Percentiles rank a stretch among this genome's conserved stretches.
Conservation (phyloP, 2,888 invertebrate genomes). For the Scrobipalpa costella region DNA sequence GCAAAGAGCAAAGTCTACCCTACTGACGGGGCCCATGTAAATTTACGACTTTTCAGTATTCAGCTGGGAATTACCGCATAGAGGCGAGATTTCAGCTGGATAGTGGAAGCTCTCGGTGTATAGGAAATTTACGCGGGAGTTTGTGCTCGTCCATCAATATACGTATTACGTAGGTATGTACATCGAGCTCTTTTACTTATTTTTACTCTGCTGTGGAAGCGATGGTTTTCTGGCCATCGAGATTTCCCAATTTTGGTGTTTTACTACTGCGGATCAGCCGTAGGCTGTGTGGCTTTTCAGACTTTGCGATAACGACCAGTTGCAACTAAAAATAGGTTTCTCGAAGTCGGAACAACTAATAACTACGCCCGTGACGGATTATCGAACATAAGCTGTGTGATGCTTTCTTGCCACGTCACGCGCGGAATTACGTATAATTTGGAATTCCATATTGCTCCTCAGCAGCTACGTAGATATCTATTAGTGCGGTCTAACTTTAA, state of each 20-base stretch:
- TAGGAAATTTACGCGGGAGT: constrained; percentile 53
- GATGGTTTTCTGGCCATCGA: constrained; percentile 25
- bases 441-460: too few species aligned
- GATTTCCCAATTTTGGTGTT: constrained; percentile 30
- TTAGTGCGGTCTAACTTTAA: too few species aligned
- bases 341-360: too few species aligned
- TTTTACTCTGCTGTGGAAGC: constrained; percentile 26
- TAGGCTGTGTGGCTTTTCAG: too few species aligned
- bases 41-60: constrained; percentile 75
- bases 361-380: too few species aligned
- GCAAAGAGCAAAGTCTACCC: constrained; percentile 57
- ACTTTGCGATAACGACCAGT: too few species aligned
- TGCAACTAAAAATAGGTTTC: not conserved
- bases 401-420: too few species aligned
- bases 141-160: constrained; percentile 44
- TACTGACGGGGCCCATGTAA: constrained; percentile 64
- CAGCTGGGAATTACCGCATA: constrained; percentile 68
- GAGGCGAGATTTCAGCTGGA: constrained; percentile 63
- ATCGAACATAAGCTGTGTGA: too few species aligned
- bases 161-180: constrained; percentile 33
- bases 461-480: too few species aligned
- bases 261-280: too few species aligned
- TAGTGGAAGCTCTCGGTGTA: constrained; percentile 48
- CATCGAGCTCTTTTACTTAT: constrained; percentile 32
- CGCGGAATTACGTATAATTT: too few species aligned